phyloP scores from a whole-genome alignment of 2,888 invertebrate species.

The Polietes domitor region DNA sequence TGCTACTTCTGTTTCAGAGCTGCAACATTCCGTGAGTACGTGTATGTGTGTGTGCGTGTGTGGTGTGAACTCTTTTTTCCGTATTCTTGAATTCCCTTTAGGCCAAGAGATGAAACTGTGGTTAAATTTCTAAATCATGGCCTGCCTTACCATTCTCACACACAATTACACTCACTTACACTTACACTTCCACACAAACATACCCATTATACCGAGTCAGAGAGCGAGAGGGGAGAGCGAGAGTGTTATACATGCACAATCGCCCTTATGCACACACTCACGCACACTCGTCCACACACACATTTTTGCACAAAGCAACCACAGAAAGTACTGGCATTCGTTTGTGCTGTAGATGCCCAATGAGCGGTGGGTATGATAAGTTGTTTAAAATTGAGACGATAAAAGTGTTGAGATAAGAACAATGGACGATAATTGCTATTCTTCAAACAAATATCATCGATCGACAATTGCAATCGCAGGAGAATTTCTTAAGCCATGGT shows the following conservation, averaged over 20 bases:
- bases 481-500: no score
- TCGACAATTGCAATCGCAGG: no score
- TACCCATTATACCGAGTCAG: no score
- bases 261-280: background rate
- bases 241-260: background rate
- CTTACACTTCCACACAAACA: background rate
- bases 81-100: slow-evolving; percentile 48
- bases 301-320: slow-evolving; percentile 7
- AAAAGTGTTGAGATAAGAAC: no score
- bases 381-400: no score
- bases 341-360: no score
- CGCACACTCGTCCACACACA: background rate
- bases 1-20: slow-evolving; percentile 48
- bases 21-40: slow-evolving; percentile 45
- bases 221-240: background rate
- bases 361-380: no score
- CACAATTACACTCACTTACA: slow-evolving; percentile 19
- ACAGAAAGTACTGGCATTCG: background rate
- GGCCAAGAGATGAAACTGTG: slow-evolving; percentile 54
- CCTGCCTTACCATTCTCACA: slow-evolving; percentile 35
- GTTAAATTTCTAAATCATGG: slow-evolving; percentile 71
- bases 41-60: background rate
- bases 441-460: no score
- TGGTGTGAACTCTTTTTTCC: slow-evolving; percentile 13
- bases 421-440: no score